phyloP scores from a whole-genome alignment of 1,140 invertebrate genomes.

The Pachypeltis micranthus region DNA sequence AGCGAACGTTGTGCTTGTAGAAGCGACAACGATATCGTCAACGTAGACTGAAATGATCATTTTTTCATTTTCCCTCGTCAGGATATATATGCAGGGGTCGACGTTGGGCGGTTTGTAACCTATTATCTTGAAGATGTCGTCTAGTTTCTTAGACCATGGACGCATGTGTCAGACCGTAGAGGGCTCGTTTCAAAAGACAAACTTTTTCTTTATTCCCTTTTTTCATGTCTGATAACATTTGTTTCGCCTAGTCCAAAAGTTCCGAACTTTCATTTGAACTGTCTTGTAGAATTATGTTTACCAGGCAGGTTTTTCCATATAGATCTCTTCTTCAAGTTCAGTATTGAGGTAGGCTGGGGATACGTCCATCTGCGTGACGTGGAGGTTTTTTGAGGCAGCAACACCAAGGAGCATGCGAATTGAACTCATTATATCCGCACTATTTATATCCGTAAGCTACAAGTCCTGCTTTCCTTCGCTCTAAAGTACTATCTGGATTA shows the following conservation, averaged over 20 bases:
- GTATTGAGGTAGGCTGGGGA: constrained; percentile 37
- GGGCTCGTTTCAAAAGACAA: constrained; percentile 32
- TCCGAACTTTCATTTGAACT: not conserved
- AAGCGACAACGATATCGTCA: not conserved
- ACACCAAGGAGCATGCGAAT: constrained; percentile 33
- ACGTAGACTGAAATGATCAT: not conserved
- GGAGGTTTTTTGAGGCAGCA: constrained; percentile 30
- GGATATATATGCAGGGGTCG: not conserved
- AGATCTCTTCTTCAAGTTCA: constrained; percentile 35
- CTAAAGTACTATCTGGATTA: constrained; percentile 17
- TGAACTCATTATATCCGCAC: constrained; percentile 22
- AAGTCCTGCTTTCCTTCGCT: constrained; percentile 24
- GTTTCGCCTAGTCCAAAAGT: not conserved
- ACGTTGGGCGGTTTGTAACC: not conserved
- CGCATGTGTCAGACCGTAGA: constrained; percentile 33
- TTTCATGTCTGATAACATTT: not conserved
- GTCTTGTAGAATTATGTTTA: not conserved
- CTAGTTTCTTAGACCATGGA: not conserved
- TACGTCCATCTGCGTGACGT: constrained; percentile 33
- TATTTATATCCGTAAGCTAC: constrained; percentile 27
- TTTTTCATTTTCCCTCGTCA: not conserved
- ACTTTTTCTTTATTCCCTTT: constrained; percentile 18
- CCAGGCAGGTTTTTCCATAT: constrained; percentile 23
- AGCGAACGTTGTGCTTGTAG: not conserved
- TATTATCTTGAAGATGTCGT: not conserved